These are phyloP conservation scores for Glossosoma conforme DNA, from an alignment of 1,140 invertebrate genomes.

Conservation along the genomic window DNA sequence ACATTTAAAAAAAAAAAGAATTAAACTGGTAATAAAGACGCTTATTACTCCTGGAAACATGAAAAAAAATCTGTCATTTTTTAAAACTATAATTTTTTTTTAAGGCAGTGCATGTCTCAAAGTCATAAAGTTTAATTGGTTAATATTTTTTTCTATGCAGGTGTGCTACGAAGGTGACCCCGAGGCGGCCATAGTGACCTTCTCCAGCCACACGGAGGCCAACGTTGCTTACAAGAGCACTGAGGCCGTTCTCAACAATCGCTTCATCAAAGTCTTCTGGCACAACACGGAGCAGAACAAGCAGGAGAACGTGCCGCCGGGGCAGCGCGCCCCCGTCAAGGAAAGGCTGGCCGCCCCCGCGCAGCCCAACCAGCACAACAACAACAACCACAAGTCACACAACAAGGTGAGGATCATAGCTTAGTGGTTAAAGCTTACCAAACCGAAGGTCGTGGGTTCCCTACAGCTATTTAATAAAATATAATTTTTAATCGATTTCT, in stretches of 20 bases:
- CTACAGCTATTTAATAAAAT: too few species aligned
- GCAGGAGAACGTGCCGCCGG: constrained; percentile 55
- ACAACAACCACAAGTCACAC: constrained; percentile 29
- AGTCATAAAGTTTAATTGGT: too few species aligned
- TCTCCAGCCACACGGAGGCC: constrained; percentile 82
- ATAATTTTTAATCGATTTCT: too few species aligned
- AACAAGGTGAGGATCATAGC: constrained; percentile 25
- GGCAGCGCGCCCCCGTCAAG: constrained; percentile 43
- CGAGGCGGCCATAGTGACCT: constrained; percentile 89
- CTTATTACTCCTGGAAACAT: too few species aligned
- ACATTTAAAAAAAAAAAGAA: too few species aligned
- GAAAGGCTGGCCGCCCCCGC: constrained; percentile 43
- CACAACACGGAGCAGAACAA: constrained; percentile 60
- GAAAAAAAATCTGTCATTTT: too few species aligned
- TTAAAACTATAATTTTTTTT: too few species aligned
- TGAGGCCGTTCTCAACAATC: constrained; percentile 93
- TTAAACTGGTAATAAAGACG: too few species aligned
- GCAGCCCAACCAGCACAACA: constrained; percentile 34
- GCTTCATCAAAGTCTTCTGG: constrained; percentile 83
- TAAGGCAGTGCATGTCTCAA: too few species aligned
- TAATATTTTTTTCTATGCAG: constrained; percentile 44
- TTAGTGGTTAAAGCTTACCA: too few species aligned
- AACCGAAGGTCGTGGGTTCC: too few species aligned
- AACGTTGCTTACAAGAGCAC: constrained; percentile 89
- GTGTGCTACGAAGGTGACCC: constrained; percentile 85